A percentile compares a stretch with the other conserved stretches of the same genome.
Evolutionary conservation across 2,113 vertebrate species (phyloP).

Genomic region (Ceuthmochares aereus): DNA sequence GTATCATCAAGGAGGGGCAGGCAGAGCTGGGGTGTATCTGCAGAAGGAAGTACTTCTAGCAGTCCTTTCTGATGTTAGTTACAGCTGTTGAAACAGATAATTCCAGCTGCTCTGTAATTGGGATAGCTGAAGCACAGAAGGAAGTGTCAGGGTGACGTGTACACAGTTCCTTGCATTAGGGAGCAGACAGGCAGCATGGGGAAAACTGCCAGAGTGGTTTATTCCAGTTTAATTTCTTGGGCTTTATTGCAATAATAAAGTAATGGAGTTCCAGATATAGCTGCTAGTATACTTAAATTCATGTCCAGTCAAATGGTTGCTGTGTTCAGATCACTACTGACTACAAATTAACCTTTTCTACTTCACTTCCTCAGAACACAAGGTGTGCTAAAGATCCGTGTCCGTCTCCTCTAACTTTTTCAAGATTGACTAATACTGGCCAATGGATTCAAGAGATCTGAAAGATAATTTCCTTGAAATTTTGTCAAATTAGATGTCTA

Average conservation of each 20-base stretch:
- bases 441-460: neutral
- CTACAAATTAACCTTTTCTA: neutral
- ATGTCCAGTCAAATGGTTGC: neutral
- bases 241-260: neutral
- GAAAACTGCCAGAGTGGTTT: neutral
- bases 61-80: neutral
- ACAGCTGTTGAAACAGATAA: constrained; percentile 31
- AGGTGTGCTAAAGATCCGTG: neutral
- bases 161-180: neutral
- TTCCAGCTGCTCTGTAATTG: neutral
- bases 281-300: neutral
- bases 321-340: neutral
- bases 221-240: neutral
- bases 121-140: neutral
- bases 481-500: neutral
- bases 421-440: too few relatives aligned
- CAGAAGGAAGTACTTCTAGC: neutral
- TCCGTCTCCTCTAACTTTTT: neutral
- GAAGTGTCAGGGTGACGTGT: neutral
- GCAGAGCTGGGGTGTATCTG: neutral
- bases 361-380: neutral
- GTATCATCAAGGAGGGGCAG: neutral
- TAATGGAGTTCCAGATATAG: neutral
- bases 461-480: neutral
- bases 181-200: neutral